Evolutionary conservation across 2,888 invertebrate species (phyloP), one percentile per base, ranked within the genome.

Genomic region (Caenorhabditis afra): DNA sequence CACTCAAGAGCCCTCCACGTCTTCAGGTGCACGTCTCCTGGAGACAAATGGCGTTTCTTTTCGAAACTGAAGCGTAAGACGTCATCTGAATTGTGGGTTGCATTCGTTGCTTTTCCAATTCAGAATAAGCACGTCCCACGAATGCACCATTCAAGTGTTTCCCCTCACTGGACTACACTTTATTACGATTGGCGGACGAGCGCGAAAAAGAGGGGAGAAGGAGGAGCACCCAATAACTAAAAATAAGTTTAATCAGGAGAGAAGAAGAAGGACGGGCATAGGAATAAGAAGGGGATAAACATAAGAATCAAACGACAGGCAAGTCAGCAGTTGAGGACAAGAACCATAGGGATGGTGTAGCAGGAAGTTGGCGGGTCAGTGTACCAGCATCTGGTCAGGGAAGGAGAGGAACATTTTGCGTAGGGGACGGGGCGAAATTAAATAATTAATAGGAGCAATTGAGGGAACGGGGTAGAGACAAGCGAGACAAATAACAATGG

Each of bases 21-120:
- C 45, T 71, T 68, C 59, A 68, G 68, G 68, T 71, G n/a, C 29
- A 7, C 16, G 62, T 71, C 49, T 57, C 71, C 71, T n/a, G 71
- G 71, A 64, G 49, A 71, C 64, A 29, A 3, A 29, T 7, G n/a
- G 12, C 4, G 3, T 11, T 29, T 23, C 52, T 47, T 52, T 44
- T 35, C 23, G 23, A 37, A 29, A 35, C 7, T 29, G 45, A n/a
- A 44, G 35, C 2, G 35, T n/a, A n/a, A 12, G 53, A 55, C 66
- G 66, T 66, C 66, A 66, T 55, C 29, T 29, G 29, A 29, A 29
- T 29, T 29, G 29, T 3, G 29, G 29, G 29, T 29, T 29, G 29
- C 29, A 5, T 29, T 29, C 29, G 7, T 29, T n/a, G n/a, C n/a
- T 29, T 29, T 29, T 29, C 29, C 29, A 3, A 29, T 29, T 29